Conservation (phyloP, 1,140 invertebrate species). For the Bicyclus anynana region DNA sequence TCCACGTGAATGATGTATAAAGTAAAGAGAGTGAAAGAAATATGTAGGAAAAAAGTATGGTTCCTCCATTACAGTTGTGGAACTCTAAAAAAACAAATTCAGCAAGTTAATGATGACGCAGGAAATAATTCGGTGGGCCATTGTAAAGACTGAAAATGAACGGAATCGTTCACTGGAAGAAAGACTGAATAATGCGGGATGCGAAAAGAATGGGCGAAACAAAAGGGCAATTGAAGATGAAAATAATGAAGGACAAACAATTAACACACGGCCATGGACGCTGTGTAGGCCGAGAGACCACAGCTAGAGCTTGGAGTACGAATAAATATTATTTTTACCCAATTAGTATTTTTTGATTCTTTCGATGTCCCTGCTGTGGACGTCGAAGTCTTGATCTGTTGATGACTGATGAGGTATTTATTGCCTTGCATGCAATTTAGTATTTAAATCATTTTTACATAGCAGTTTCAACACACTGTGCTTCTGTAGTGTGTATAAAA, state of each 20-base stretch:
- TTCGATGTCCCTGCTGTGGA: no score
- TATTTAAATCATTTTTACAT: no score
- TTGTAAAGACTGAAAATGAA: conserved; percentile 59
- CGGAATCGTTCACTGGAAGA: conserved; percentile 58
- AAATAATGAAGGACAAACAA: conserved; percentile 74
- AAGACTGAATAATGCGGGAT: conserved; percentile 61
- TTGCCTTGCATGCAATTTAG: no score
- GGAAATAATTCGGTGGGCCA: conserved; percentile 53
- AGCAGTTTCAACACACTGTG: no score
- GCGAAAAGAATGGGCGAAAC: conserved; percentile 62
- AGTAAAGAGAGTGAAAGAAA: no score
- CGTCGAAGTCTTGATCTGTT: no score
- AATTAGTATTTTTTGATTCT: no score
- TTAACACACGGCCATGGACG: conserved; percentile 56
- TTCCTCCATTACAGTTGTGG: no score
- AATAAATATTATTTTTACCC: not conserved
- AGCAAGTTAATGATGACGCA: conserved; percentile 67
- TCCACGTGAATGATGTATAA: no score
- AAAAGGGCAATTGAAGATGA: conserved; percentile 74
- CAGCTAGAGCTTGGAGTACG: not conserved
- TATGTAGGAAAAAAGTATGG: no score
- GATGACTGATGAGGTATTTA: no score
- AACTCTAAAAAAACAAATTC: conserved; percentile 41
- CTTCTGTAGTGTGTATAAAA: no score
- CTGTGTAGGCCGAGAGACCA: conserved; percentile 20